Percentiles rank a stretch among this genome's conserved stretches.
These are phyloP conservation scores for Papilio protenor DNA, from an alignment of 2,888 invertebrate genomes.

Conservation along the genomic window DNA sequence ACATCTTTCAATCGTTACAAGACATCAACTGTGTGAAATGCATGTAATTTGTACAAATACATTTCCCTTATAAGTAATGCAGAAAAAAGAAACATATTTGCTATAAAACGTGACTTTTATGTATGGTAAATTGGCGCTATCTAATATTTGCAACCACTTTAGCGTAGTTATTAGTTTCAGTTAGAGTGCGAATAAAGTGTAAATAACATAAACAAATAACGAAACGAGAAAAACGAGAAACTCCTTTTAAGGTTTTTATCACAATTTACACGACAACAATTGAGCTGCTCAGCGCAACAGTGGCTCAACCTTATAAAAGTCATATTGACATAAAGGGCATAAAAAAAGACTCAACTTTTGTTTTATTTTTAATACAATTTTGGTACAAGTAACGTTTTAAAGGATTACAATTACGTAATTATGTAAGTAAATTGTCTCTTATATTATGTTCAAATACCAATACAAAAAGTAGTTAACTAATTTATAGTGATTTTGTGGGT, in stretches of 20 bases:
- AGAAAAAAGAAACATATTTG: background rate
- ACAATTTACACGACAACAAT: background rate
- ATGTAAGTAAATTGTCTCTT: no score
- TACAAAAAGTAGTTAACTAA: no score
- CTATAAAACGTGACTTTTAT: background rate
- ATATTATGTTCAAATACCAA: no score
- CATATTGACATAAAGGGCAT: no score
- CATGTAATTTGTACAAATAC: background rate
- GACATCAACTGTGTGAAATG: slow-evolving; percentile 1
- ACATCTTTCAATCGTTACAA: background rate
- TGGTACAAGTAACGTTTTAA: no score
- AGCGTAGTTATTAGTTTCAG: background rate
- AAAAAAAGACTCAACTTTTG: no score
- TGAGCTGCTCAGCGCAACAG: no score
- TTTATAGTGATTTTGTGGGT: no score
- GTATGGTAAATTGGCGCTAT: background rate
- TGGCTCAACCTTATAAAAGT: no score
- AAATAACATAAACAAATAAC: slow-evolving; percentile 2
- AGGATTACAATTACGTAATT: no score
- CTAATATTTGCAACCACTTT: background rate
- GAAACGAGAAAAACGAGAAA: background rate
- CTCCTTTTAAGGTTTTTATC: background rate
- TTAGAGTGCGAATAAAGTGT: slow-evolving; percentile 4
- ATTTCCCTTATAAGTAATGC: background rate
- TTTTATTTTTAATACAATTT: no score